Evolutionary conservation across 2,113 vertebrate genomes (phyloP).

Genomic region (Peucedramus taeniatus): DNA sequence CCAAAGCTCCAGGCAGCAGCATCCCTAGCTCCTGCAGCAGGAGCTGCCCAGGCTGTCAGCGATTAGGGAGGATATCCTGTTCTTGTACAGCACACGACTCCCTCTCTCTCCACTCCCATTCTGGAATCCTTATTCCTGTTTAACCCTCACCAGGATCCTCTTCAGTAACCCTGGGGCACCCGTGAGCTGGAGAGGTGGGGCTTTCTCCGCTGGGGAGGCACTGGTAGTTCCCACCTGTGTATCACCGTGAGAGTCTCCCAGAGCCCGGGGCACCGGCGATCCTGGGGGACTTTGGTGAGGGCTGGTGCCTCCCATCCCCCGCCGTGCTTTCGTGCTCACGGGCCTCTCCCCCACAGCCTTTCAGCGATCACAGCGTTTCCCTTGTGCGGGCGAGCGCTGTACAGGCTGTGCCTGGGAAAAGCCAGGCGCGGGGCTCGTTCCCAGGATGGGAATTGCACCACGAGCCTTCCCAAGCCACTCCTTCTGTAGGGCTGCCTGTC

Average conservation of each 20-base stretch:
- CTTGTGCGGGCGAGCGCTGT: neutral
- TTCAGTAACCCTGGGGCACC: neutral
- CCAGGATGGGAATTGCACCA: neutral
- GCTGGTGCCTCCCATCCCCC: neutral
- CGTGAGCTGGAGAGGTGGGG: neutral
- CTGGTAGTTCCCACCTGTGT: fast-evolving
- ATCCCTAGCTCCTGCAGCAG: neutral
- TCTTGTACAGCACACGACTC: fast-evolving
- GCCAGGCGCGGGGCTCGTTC: neutral
- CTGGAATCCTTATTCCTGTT: neutral
- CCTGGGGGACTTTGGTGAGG: neutral
- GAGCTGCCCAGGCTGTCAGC: neutral
- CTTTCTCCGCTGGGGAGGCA: fast-evolving
- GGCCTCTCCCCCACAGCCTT: neutral
- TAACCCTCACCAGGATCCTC: neutral
- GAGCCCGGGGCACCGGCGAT: fast-evolving
- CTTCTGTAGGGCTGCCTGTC: neutral
- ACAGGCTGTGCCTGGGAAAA: constrained; percentile 17
- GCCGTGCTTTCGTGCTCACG: neutral
- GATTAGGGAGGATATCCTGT: neutral
- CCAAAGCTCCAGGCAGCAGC: neutral
- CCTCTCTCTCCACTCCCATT: neutral
- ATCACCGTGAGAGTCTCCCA: neutral
- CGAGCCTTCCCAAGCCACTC: neutral
- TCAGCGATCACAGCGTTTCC: neutral